These are phyloP conservation scores for Natrix natrix DNA, from an alignment of 2,797 vertebrate species.

Conservation along the genomic window DNA sequence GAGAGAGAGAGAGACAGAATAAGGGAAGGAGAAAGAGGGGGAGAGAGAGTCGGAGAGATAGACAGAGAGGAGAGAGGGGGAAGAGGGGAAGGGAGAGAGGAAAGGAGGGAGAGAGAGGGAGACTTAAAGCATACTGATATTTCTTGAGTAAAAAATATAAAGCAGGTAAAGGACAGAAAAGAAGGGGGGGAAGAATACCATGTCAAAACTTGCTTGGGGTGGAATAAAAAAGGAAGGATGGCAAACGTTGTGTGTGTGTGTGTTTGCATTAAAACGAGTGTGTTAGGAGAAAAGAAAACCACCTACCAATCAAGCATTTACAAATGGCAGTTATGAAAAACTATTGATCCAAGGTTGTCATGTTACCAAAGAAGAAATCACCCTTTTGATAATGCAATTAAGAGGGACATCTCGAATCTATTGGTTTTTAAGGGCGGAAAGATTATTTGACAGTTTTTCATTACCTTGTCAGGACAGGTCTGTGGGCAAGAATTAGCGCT, in stretches of 20 bases:
- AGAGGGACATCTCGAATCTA: neutral
- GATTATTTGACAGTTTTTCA: neutral
- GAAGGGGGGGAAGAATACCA: neutral
- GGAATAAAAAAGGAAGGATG: neutral
- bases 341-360: too few species aligned
- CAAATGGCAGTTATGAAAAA: neutral
- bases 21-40: too few species aligned
- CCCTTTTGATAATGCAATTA: neutral
- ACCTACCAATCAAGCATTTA: neutral
- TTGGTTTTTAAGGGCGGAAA: neutral
- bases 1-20: too few species aligned
- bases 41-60: too few species aligned
- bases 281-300: neutral
- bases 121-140: neutral
- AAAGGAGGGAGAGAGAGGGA: too few species aligned
- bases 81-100: too few species aligned
- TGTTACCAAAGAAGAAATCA: neutral
- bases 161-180: neutral
- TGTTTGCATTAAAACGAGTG: neutral
- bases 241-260: neutral
- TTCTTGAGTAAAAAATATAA: neutral
- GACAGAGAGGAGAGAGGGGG: too few species aligned
- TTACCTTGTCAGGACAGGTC: neutral
- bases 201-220: neutral
- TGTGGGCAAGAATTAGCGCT: too few species aligned